Evolutionary conservation across 2,888 invertebrate species (phyloP).

Genomic region (Polietes domitor): DNA sequence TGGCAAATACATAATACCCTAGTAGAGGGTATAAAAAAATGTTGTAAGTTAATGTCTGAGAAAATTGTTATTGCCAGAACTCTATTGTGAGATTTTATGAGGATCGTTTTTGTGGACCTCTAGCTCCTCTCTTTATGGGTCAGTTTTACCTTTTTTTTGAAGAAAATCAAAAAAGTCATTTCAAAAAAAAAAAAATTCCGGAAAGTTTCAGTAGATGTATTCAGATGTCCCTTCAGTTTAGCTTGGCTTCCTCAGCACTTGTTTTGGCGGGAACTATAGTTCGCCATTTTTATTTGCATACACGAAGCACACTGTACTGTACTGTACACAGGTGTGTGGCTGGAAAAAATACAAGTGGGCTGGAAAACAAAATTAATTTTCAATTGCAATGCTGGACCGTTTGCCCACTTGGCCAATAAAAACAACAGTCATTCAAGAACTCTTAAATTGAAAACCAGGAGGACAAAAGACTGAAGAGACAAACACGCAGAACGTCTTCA

Average conservation of each 20-base stretch:
- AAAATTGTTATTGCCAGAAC: too few species aligned
- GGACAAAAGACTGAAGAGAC: conserved; percentile 27
- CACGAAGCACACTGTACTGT: not conserved
- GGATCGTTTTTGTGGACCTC: too few species aligned
- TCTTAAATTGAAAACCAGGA: not conserved
- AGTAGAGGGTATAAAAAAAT: too few species aligned
- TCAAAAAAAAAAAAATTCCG: too few species aligned
- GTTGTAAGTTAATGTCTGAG: too few species aligned
- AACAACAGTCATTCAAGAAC: conserved; percentile 37
- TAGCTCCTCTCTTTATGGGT: too few species aligned
- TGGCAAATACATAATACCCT: too few species aligned
- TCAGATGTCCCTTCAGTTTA: not conserved
- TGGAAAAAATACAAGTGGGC: not conserved
- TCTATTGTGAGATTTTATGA: too few species aligned
- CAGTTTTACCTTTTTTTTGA: too few species aligned
- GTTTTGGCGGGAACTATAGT: not conserved
- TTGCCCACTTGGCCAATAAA: conserved; percentile 34
- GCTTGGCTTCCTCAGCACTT: not conserved
- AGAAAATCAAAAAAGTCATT: too few species aligned
- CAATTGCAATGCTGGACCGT: not conserved
- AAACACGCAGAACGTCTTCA: not conserved
- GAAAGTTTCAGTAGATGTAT: too few species aligned
- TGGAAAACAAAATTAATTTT: conserved; percentile 16
- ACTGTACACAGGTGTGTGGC: not conserved
- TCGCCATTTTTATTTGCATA: too few species aligned